Percentiles rank a stretch among this genome's conserved stretches.
phyloP scores from a whole-genome alignment of 1,140 invertebrate species.

The Fopius arisanus region DNA sequence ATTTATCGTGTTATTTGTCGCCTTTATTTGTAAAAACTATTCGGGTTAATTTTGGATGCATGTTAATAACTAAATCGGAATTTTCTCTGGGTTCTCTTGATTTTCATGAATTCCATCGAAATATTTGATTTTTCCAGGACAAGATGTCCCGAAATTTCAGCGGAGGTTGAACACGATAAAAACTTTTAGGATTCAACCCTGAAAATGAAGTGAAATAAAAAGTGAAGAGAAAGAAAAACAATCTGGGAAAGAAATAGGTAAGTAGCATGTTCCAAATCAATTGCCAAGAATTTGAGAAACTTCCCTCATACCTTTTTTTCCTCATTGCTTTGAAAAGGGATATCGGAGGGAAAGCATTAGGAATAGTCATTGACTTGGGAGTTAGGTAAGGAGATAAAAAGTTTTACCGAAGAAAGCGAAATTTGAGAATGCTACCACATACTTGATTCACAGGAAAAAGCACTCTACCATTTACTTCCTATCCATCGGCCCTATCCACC shows the following conservation, averaged over 20 bases:
- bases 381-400: background rate
- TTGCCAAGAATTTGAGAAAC: background rate
- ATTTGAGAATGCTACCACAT: background rate
- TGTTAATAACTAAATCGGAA: too few species aligned
- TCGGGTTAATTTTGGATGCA: too few species aligned
- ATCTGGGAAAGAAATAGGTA: background rate
- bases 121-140: too few species aligned
- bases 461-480: background rate
- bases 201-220: too few species aligned
- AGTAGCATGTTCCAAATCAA: background rate
- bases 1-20: too few species aligned
- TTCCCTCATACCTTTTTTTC: background rate
- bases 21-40: too few species aligned
- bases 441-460: conserved; percentile 4
- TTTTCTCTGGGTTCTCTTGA: too few species aligned
- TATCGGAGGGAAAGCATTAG: background rate
- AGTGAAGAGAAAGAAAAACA: background rate
- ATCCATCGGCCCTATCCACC: background rate
- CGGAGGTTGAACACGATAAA: too few species aligned
- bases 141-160: too few species aligned
- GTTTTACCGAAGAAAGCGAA: background rate
- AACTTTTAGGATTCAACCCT: too few species aligned
- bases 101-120: too few species aligned
- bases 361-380: conserved; percentile 6
- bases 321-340: background rate